These are phyloP conservation scores for Drosophila ambigua DNA, from an alignment of 1,140 invertebrate genomes.

Conservation along the genomic window DNA sequence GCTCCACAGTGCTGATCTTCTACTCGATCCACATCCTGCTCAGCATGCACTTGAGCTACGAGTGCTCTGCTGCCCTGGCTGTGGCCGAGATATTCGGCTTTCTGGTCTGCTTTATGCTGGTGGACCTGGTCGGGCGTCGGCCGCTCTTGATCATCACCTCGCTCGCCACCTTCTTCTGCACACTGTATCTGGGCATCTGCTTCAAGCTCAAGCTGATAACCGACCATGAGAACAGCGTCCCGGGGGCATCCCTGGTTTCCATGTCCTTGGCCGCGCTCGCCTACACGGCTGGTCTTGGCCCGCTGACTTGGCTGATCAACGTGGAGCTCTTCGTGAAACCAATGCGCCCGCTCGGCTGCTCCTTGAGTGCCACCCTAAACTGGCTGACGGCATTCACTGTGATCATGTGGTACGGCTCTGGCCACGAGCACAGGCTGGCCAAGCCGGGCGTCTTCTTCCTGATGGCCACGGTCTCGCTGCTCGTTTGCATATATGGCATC, in stretches of 20 bases:
- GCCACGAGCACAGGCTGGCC: background rate
- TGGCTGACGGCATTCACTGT: slow-evolving; percentile 22
- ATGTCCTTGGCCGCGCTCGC: background rate
- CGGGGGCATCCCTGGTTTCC: background rate
- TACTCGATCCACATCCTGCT: background rate
- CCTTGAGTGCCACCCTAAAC: background rate
- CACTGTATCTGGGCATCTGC: background rate
- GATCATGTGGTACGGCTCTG: slow-evolving; percentile 20
- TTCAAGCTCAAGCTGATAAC: background rate
- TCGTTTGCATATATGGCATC: slow-evolving; percentile 4
- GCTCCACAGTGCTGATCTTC: slow-evolving; percentile 3
- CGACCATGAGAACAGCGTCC: background rate
- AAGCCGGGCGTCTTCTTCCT: slow-evolving; percentile 18
- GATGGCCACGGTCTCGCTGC: slow-evolving; percentile 8
- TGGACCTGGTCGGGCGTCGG: slow-evolving; percentile 38
- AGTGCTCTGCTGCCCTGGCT: background rate
- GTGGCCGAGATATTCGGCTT: background rate
- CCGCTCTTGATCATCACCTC: slow-evolving; percentile 23
- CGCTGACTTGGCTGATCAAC: slow-evolving; percentile 34
- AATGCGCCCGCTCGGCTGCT: slow-evolving; percentile 8
- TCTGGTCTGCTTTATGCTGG: slow-evolving; percentile 18
- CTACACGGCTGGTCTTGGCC: slow-evolving; percentile 17
- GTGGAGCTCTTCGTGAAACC: slow-evolving; percentile 14
- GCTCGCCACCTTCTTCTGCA: background rate
- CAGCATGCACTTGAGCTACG: background rate